Evolutionary conservation across 1,140 invertebrate species (phyloP), one percentile per base, ranked within the genome.

Genomic region (Solen grandis): DNA sequence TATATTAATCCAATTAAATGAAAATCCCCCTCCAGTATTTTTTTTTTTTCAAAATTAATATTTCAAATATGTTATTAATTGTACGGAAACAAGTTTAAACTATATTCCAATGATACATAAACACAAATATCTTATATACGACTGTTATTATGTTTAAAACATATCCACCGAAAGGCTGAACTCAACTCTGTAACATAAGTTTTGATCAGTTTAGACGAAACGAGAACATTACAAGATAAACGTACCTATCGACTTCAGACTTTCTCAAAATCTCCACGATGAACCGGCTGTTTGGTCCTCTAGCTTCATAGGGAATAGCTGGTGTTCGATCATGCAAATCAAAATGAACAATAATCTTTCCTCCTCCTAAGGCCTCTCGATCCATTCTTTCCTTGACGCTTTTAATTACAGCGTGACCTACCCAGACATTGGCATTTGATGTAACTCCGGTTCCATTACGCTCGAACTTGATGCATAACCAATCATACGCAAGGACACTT

Each of bases 191-290:
- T n/a, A n/a, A n/a, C n/a, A n/a, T n/a, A n/a, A n/a, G n/a, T n/a
- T n/a, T n/a, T n/a, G n/a, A n/a, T n/a, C n/a, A n/a, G n/a, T n/a
- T n/a, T n/a, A n/a, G n/a, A n/a, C n/a, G n/a, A n/a, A n/a, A n/a
- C n/a, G n/a, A n/a, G n/a, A n/a, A n/a, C n/a, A n/a, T n/a, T n/a
- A n/a, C n/a, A n/a, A n/a, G n/a, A n/a, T n/a, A n/a, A n/a, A n/a
- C 19, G 54, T 62, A 84, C 82, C 82, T 84, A 60, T 81, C 78
- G 22, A 84, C 76, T 41, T 81, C 77, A 5, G 82, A 72, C 41
- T 84, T 84, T 16, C 54, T 50, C 25, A 84, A 33, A 10, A 84
- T 59, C 29, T 84, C 82, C 41, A 81, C 38, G 1, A 52, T 63
- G 14, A 46, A 76, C 16, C 57, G 62, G 52, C 60, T 10, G 27